A percentile compares a stretch with the other conserved stretches of the same genome.
Conservation (phyloP, 1,140 invertebrate species). For the Euwallacea similis region DNA sequence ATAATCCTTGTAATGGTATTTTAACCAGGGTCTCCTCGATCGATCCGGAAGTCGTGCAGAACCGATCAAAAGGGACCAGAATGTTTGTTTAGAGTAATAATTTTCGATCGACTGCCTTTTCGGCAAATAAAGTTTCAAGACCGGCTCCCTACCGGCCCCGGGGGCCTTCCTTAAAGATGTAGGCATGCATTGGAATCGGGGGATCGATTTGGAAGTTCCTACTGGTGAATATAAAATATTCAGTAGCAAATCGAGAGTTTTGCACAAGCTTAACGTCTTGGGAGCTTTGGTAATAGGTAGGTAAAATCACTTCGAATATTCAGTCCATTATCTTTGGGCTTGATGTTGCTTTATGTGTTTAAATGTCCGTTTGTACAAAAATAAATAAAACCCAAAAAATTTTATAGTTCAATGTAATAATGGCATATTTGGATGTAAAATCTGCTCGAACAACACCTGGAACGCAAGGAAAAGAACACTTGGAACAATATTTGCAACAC, state of each 20-base stretch:
- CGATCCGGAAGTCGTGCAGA: slow-evolving; percentile 22
- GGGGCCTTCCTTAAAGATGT: slow-evolving; percentile 33
- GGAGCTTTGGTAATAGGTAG: not conserved
- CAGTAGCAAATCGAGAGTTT: slow-evolving; percentile 26
- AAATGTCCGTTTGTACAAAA: too few relatives aligned
- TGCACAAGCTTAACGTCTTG: slow-evolving; percentile 10
- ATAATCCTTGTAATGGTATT: slow-evolving; percentile 28
- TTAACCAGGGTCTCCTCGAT: slow-evolving; percentile 26
- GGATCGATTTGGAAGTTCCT: slow-evolving; percentile 30
- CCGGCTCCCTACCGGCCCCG: slow-evolving; percentile 20
- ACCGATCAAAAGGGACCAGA: slow-evolving; percentile 28
- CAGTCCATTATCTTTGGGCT: too few relatives aligned
- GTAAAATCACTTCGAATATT: too few relatives aligned
- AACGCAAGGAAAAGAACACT: too few relatives aligned
- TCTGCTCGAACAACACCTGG: too few relatives aligned
- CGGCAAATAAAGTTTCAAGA: slow-evolving; percentile 36
- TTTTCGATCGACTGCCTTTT: slow-evolving; percentile 40
- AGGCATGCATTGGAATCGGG: slow-evolving; percentile 33
- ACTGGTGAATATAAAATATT: slow-evolving; percentile 30
- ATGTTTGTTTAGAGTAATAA: slow-evolving; percentile 41
- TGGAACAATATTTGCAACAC: too few relatives aligned
- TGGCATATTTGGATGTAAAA: too few relatives aligned
- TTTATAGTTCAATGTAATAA: too few relatives aligned
- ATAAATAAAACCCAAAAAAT: too few relatives aligned
- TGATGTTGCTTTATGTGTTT: too few relatives aligned